These are phyloP conservation scores for Drosophila kikkawai DNA, from an alignment of 1,140 invertebrate species.

Conservation along the genomic window DNA sequence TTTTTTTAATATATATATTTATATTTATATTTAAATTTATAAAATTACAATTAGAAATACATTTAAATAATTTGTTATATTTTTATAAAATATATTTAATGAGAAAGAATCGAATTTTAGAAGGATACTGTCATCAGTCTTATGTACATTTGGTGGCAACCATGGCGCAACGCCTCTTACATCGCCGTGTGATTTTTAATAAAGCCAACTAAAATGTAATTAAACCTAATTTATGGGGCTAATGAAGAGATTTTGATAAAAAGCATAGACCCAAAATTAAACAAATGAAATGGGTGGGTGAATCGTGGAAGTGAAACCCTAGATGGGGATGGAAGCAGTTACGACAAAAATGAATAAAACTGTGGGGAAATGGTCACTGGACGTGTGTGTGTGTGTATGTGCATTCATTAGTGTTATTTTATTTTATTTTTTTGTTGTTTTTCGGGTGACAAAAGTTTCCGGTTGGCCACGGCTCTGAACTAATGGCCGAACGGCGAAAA, in stretches of 20 bases:
- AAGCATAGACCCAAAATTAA: constrained; percentile 59
- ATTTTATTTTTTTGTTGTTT: constrained; percentile 11
- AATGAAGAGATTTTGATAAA: constrained; percentile 80
- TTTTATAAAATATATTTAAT: too few species aligned
- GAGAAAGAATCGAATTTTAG: background rate
- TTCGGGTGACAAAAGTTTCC: constrained; percentile 81
- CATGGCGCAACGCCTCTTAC: constrained; percentile 3
- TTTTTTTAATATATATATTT: too few species aligned
- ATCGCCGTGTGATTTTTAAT: constrained; percentile 54
- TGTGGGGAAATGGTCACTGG: constrained; percentile 27
- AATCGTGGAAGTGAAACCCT: constrained; percentile 25
- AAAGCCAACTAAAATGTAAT: constrained; percentile 82
- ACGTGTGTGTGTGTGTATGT: constrained; percentile 38
- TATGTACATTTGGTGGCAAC: background rate
- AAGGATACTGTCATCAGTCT: background rate
- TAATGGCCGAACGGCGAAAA: constrained; percentile 64
- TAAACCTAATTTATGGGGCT: constrained; percentile 81
- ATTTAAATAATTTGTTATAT: too few species aligned
- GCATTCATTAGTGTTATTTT: constrained; percentile 70
- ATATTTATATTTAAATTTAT: too few species aligned
- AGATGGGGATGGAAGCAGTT: constrained; percentile 30
- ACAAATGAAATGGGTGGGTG: constrained; percentile 57
- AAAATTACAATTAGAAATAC: too few species aligned
- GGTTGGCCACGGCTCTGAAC: constrained; percentile 77
- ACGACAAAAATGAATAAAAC: constrained; percentile 24